Percentiles rank a stretch among this genome's conserved stretches.
phyloP scores from a whole-genome alignment of 2,888 invertebrate genomes.

The Galeruca laticollis region DNA sequence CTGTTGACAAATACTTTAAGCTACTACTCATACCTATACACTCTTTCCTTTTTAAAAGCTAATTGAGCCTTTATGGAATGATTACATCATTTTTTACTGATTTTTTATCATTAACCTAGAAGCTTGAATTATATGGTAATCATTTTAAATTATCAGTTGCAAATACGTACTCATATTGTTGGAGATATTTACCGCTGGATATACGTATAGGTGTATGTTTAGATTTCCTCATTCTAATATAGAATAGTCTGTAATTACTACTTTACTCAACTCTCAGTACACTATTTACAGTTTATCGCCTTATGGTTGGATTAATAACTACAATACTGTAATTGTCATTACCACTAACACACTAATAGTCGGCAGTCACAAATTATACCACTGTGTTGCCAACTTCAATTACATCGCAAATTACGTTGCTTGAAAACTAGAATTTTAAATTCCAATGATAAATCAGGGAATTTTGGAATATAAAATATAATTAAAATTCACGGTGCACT shows the following conservation, averaged over 20 bases:
- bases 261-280: constrained; percentile 7
- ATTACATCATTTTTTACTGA: not conserved
- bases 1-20: no score
- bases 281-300: constrained; percentile 13
- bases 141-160: constrained; percentile 1
- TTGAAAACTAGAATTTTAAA: no score
- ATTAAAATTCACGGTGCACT: no score
- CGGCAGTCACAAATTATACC: constrained; percentile 1
- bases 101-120: not conserved
- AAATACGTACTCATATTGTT: constrained; percentile 8
- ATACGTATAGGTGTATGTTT: constrained; percentile 4
- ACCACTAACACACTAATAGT: constrained; percentile 12
- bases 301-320: constrained; percentile 11
- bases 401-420: not conserved
- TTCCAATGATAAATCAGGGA: no score
- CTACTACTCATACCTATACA: no score
- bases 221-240: constrained; percentile 7
- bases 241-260: constrained; percentile 10
- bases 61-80: no score
- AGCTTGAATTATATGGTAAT: constrained; percentile 1
- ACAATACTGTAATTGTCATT: constrained; percentile 26
- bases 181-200: constrained; percentile 10
- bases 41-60: no score
- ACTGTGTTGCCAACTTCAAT: not conserved
- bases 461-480: no score